Base-by-base conservation (phyloP, 2,888 invertebrate species). In the Fragum whitleyi region DNA sequence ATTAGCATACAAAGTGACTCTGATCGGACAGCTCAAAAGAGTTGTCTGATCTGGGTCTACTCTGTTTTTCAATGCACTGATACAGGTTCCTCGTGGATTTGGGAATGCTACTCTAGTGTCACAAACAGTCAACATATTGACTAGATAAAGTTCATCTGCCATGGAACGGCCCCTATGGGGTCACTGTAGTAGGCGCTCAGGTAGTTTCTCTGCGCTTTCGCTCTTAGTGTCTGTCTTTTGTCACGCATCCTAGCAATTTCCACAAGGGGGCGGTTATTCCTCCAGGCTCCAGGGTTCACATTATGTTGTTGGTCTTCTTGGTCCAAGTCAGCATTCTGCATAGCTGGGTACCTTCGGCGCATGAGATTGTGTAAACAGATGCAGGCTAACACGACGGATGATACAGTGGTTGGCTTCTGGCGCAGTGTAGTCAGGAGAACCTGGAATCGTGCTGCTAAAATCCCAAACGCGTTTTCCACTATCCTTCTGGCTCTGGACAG, bases 391-490 rank as follows among this genome's bases (percentile, higher is more conserved):
- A 79, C 74, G 61, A 84, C 74, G 70, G 65, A 62, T 47, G 59
- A 71, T 53, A 77, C 70, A 39, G 69, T 84, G 59, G 51, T 59
- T 26, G 82, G 79, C 32, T 28, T 65, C 47, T 78, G 82, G 51
- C 79, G 32, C 78, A 83, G 83, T 19, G 81, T 78, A 65, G 74
- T 74, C 39, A 78, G 83, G 39, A 85, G 65, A 67, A 79, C 68
- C 69, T 80, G 79, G 73, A 74, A 81, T n/a, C 75, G 47, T 55
- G 53, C 55, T n/a, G 57, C 62, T 11, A 79, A 57, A 39, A 82
- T 76, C 67, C 55, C 53, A 55, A 55, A 70, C 11, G 79, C 83
- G 74, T 86, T 86, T 74, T 87, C 87, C 16, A 87, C 83, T 5
- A 81, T 78, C 14, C 85, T 53, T 29, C 53, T 28, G 53, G 70